Evolutionary conservation across 2,888 invertebrate species (phyloP), one percentile per base, ranked within the genome.

Genomic region (Nebria brevicollis): DNA sequence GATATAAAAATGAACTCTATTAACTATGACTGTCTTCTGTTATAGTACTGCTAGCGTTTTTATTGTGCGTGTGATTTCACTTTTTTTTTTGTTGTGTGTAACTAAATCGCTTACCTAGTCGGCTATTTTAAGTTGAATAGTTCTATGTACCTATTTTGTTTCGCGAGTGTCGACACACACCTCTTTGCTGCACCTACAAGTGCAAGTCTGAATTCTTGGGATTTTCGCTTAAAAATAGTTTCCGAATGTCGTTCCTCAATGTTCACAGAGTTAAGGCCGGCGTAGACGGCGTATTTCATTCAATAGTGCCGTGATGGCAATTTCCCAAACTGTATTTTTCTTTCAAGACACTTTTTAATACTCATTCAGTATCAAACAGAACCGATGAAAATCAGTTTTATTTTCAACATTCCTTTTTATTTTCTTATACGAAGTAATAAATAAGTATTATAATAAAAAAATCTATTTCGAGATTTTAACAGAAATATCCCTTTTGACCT

Each of bases 241-340:
- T 54, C 54, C 13, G 54, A 54, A 54, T 54, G 54, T 54, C 54
- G 54, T 54, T 54, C 54, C 54, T 54, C 54, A 54, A 54, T 13
- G 54, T 54, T 13, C 54, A 54, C 7, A 54, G 54, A 54, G 54
- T 54, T 54, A 54, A 34, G 54, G 54, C 54, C 13, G 54, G 7
- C 54, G 54, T 54, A 54, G 54, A 54, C 54, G 54, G 54, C 54
- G 54, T 54, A 54, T 54, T 54, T 54, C 54, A 54, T 54, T 54
- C 54, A 54, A 54, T 54, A 54, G 11, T 7, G 54, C 54, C 4
- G 54, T 13, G 13, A 54, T 54, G 54, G 54, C 54, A 54, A 54
- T 13, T 8, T 5, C 54, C 54, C 54, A 54, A 54, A 8, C 54
- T 54, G 54, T 8, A 54, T 54, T 54, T 54, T 54, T 54, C 54